These are phyloP conservation scores for Heliconius ismenius DNA, from an alignment of 2,888 invertebrate genomes.

Conservation along the genomic window DNA sequence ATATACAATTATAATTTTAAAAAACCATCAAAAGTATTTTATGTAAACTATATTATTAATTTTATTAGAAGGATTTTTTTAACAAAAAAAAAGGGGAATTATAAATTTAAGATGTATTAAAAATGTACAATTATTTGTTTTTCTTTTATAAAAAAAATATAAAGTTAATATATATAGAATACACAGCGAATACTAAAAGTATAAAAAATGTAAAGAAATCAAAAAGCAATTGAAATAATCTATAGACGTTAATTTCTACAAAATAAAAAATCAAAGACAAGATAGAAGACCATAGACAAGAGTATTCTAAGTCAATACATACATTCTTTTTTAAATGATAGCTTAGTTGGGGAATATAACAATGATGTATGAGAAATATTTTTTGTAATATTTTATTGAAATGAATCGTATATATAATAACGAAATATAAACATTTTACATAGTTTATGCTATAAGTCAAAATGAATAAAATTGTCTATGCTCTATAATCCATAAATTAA, in stretches of 20 bases:
- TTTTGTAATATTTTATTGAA: conserved; percentile 2
- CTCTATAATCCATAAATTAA: conserved; percentile 44
- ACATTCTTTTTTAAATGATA: background rate
- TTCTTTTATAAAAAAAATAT: background rate
- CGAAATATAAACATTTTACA: background rate
- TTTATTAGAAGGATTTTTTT: background rate
- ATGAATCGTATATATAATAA: background rate
- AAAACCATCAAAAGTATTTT: background rate
- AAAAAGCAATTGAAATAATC: conserved; percentile 37
- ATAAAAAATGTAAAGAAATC: conserved; percentile 40
- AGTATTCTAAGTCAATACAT: conserved; percentile 25
- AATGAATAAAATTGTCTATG: conserved; percentile 38
- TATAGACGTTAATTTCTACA: conserved; percentile 38
- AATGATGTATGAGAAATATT: background rate
- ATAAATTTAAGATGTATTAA: too few relatives aligned
- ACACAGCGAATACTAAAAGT: conserved; percentile 27
- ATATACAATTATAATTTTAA: background rate
- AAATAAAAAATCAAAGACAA: conserved; percentile 39
- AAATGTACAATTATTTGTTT: background rate
- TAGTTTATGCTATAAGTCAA: conserved; percentile 4
- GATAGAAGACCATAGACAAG: conserved; percentile 41
- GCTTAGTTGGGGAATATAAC: background rate
- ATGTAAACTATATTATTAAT: background rate
- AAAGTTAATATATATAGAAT: background rate
- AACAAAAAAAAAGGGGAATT: too few relatives aligned